Evolutionary conservation across 2,797 vertebrate genomes (phyloP).

Genomic region (Spheniscus humboldti): DNA sequence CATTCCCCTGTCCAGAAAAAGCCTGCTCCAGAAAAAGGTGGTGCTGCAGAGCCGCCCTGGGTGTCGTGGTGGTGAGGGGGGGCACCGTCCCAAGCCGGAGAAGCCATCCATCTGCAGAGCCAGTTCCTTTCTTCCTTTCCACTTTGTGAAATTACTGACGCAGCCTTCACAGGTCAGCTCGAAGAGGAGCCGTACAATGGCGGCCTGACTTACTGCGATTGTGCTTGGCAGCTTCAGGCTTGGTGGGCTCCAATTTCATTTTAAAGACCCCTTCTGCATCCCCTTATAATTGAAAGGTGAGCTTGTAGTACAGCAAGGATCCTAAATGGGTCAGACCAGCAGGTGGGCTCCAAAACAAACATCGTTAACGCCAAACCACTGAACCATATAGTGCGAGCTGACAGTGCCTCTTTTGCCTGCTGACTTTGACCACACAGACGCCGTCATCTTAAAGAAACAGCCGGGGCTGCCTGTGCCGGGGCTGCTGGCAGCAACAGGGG

Average conservation of each 20-base stretch:
- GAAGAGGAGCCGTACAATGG: accelerated
- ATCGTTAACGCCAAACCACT: conserved; percentile 46
- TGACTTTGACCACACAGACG: background rate
- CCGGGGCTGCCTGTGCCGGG: background rate
- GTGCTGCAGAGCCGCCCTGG: background rate
- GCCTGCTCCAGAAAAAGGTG: background rate
- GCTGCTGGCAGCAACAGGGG: background rate
- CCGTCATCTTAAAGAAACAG: conserved; percentile 37
- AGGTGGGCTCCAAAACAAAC: conserved; percentile 56
- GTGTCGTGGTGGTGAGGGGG: accelerated
- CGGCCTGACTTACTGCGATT: background rate
- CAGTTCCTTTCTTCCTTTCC: background rate
- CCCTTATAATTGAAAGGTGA: background rate
- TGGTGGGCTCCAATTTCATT: background rate
- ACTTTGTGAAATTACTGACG: background rate
- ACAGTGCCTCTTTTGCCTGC: conserved; percentile 36
- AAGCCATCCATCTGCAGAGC: accelerated
- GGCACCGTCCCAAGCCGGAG: accelerated
- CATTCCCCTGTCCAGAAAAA: background rate
- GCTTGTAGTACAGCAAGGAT: background rate
- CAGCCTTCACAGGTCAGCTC: background rate
- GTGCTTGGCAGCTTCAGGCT: background rate
- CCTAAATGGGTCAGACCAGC: conserved; percentile 62
- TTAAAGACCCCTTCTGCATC: background rate
- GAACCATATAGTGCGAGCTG: conserved; percentile 51